These are phyloP conservation scores for Cryptoprocta ferox DNA, from an alignment of 2,797 vertebrate species.

Conservation along the genomic window DNA sequence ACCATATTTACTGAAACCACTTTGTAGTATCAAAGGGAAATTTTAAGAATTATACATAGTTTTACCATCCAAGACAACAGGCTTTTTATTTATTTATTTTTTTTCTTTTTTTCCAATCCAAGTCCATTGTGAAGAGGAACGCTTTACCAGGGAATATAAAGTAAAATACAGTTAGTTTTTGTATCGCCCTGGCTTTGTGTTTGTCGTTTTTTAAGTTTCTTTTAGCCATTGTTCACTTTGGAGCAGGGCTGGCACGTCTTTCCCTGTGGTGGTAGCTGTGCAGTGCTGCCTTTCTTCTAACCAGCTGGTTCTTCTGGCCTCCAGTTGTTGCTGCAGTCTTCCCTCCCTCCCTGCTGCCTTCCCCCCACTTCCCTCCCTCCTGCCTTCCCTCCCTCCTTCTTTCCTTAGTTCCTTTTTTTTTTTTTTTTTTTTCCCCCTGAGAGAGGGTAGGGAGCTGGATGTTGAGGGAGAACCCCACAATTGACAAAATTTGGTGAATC, in stretches of 20 bases:
- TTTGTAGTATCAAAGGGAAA: conserved; percentile 15
- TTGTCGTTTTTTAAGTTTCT: background rate
- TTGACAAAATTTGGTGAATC: conserved; percentile 11
- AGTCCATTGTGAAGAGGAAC: background rate
- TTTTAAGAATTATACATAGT: background rate
- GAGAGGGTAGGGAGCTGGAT: background rate
- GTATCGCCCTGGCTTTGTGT: background rate
- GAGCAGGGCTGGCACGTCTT: background rate
- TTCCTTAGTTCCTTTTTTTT: background rate
- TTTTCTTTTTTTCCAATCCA: background rate
- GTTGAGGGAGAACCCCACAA: background rate
- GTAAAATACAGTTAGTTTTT: background rate
- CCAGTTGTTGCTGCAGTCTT: background rate
- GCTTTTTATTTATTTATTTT: background rate
- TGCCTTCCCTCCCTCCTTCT: background rate
- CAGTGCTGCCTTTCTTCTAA: background rate
- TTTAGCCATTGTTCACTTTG: background rate
- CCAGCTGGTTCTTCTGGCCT: background rate
- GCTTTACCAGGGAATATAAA: background rate
- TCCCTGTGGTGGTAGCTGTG: background rate
- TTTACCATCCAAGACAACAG: background rate
- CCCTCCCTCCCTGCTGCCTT: background rate
- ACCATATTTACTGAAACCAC: conserved; percentile 41
- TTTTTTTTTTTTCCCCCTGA: background rate
- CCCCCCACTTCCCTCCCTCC: background rate